Base-by-base conservation (phyloP, 2,888 invertebrate genomes). In the Gymnosoma rotundatum region DNA sequence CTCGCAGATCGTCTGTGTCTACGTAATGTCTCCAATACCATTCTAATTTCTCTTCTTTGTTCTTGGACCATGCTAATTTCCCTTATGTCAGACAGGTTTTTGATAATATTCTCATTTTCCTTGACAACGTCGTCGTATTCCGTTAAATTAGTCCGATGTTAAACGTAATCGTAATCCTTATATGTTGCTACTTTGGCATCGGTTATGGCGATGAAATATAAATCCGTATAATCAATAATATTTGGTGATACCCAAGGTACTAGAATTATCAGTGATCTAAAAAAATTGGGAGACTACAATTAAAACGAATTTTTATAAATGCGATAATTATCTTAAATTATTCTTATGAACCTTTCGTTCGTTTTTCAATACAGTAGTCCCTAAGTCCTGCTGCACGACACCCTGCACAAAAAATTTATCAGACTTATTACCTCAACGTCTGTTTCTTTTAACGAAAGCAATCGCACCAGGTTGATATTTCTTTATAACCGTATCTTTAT, bases 111-210 rank as follows among this genome's bases (percentile, higher is more conserved):
- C 8, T 50, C 58, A 50, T 58, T 67, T 25, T 76, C 75, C 58
- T 1, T 18, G 9, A 66, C 50, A 14, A 66, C 50, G 1, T 21
- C 36, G 20, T 60, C 38, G 12, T 66, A 67, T 45, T 76, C 66
- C 6, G 50, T 50, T 18, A 50, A 8, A 50, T 50, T n/a, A 2
- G 50, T 50, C 50, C 18, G 50, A 18, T 75, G 66, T 66, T 66
- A 16, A 45, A 75, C 14, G 38, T 75, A 75, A 16, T 25, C 32
- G n/a, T 16, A 52, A 20, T 75, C 16, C 36, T 12, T 64, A 32
- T 76, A 60, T 48, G 66, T 67, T 20, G 66, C 75, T 2, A 76
- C n/a, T n/a, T n/a, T n/a, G n/a, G n/a, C n/a, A n/a, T n/a, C 75
- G 25, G 4, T 58, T 50, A 69, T 52, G n/a, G 69, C 69, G 1